Base-by-base conservation (phyloP, 2,113 vertebrate species). In the Esox niger region DNA sequence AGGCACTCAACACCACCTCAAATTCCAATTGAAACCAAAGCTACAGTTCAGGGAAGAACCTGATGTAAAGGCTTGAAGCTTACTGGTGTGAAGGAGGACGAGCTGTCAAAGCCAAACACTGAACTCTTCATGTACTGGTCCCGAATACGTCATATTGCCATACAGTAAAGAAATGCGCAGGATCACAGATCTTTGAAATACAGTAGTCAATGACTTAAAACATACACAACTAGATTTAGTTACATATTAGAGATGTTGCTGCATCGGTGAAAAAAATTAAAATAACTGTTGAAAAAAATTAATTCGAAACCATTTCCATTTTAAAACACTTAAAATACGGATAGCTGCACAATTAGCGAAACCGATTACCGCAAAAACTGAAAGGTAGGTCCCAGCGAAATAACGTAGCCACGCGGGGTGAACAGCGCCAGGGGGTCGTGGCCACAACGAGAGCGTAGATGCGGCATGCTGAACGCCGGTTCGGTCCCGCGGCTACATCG, bases 1-100 rank as follows among this genome's bases (percentile, higher is more conserved):
- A 88, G 88, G 84, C 86, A 88, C 86, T 85, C 73, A 21, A 76
- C 38, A 73, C 65, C 64, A 78, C 79, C 71, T 69, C 31, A 71
- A 78, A 79, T 62, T 79, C 66, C 56, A 38, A 43, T 67, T 66
- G 30, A 73, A 67, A 66, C 62, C 64, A 74, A 69, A 73, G 58
- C 64, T 58, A 43, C 69, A 71, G 59, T 64, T 59, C 43, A 27
- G 68, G 47, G 62, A 54, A 68, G 15, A 62, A 35, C 62, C 66
- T 60, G 17, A 21, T 10, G 62, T 46, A 27, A 69, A 62, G 58
- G 38, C 29, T 54, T 32, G 9, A n/a, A n/a, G n/a, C n/a, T n/a
- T n/a, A n/a, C n/a, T n/a, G n/a, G 47, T n/a, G 47, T 49, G 47
- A 6, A 58, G 61, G 29, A 35, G 25, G 43, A 75, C 56, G 56